Base-by-base conservation (phyloP, 2,888 invertebrate species). In the Gisinianus flammeolus region DNA sequence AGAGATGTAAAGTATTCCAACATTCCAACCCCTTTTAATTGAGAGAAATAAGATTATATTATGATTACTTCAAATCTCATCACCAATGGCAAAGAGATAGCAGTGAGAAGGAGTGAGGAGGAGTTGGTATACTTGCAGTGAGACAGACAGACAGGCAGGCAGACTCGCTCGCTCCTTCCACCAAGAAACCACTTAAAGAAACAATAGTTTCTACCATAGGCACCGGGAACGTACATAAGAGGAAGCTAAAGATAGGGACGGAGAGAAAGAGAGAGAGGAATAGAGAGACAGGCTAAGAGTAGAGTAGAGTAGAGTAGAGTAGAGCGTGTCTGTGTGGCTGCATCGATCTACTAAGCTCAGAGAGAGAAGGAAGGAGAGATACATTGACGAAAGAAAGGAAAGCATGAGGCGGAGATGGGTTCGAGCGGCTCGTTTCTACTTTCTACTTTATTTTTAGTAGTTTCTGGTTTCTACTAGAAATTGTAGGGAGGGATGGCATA, bases 191-290 rank as follows among this genome's bases (percentile, higher is more conserved):
- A n/a, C n/a, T n/a, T n/a, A n/a, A n/a, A n/a, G n/a, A n/a, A n/a
- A n/a, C n/a, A n/a, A n/a, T n/a, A n/a, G n/a, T n/a, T n/a, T n/a
- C n/a, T n/a, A n/a, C n/a, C n/a, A n/a, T n/a, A n/a, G n/a, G n/a
- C n/a, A n/a, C n/a, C n/a, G 44, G 35, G 35, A 8, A 35, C 35
- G 35, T 5, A 5, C 6, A 35, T 8, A 8, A 35, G 35, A 44
- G 44, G 44, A 44, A 16, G 12, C 16, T 16, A 44, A 44, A 44
- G 44, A 12, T 5, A 12, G 35, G 12, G 5, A 67, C 1, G n/a
- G 66, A 66, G 31, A 30, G 67, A 28, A 33, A 67, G 67, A 30
- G 22, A 67, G 67, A 67, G 19, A 31, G 31, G n/a, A n/a, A 44
- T 44, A 44, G 8, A 6, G 6, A 44, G 8, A 44, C 2, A 44